Percentiles rank a stretch among this genome's conserved stretches.
Evolutionary conservation across 2,888 invertebrate species (phyloP).

Genomic region (Yponomeuta malinellus): DNA sequence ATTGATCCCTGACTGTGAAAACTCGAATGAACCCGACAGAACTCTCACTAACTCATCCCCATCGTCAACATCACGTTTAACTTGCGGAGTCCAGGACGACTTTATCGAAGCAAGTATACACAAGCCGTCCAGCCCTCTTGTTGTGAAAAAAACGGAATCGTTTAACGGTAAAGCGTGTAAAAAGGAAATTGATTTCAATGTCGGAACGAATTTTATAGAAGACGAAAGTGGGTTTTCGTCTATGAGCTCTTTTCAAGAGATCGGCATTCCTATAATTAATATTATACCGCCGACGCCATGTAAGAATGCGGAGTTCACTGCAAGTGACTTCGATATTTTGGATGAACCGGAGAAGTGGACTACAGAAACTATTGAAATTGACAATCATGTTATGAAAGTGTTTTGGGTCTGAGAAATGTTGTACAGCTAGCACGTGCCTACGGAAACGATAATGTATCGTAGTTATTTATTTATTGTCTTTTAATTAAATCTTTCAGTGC

Average conservation of each 20-base stretch:
- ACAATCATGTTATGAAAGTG: slow-evolving; percentile 62
- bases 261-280: slow-evolving; percentile 80
- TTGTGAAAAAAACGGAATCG: not conserved
- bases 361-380: slow-evolving; percentile 44
- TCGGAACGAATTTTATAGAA: slow-evolving; percentile 65
- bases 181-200: slow-evolving; percentile 26
- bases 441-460: not conserved
- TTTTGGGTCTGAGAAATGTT: slow-evolving; percentile 53
- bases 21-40: not conserved
- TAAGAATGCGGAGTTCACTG: slow-evolving; percentile 55
- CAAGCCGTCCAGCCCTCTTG: not conserved
- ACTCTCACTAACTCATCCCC: slow-evolving; percentile 27
- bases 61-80: slow-evolving; percentile 25
- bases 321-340: slow-evolving; percentile 37
- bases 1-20: no score
- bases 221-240: slow-evolving; percentile 92
- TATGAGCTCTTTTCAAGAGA: slow-evolving; percentile 89
- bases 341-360: slow-evolving; percentile 55
- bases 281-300: slow-evolving; percentile 67
- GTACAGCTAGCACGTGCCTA: not conserved
- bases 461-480: not conserved
- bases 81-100: slow-evolving; percentile 41
- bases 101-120: slow-evolving; percentile 27
- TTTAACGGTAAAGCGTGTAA: slow-evolving; percentile 17
- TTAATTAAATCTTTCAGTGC: not conserved